Percentiles rank a stretch among this genome's conserved stretches.
Conservation (phyloP, 2,113 vertebrate species). For the Sturnira hondurensis region DNA sequence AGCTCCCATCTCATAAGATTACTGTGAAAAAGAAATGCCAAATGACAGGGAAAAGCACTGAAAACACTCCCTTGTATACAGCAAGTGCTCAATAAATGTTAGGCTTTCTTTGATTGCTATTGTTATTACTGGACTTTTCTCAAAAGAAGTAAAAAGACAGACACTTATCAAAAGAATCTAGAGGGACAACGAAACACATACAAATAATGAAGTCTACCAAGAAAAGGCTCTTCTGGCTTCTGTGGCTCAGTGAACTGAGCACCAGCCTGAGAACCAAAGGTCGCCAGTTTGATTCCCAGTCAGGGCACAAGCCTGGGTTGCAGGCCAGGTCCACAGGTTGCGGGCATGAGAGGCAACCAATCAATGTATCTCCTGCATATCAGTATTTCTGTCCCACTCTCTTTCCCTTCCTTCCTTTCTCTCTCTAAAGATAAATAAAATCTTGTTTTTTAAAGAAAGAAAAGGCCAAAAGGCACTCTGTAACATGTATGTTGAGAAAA, state of each 20-base stretch:
- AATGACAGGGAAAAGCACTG: not conserved
- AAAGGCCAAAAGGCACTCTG: not conserved
- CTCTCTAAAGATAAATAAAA: too few species aligned
- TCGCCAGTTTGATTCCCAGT: too few species aligned
- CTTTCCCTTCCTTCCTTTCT: too few species aligned
- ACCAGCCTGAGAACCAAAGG: too few species aligned
- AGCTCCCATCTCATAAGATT: not conserved
- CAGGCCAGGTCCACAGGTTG: too few species aligned
- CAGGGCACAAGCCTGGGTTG: too few species aligned
- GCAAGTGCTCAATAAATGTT: conserved; percentile 5
- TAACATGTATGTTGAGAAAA: conserved; percentile 12
- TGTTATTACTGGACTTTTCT: not conserved
- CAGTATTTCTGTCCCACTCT: too few species aligned
- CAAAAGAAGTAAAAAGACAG: conserved; percentile 10
- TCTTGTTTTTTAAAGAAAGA: not conserved
- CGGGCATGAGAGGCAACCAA: too few species aligned
- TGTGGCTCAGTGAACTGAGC: too few species aligned
- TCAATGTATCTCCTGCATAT: too few species aligned
- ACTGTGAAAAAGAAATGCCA: not conserved
- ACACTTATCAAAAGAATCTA: not conserved
- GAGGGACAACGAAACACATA: not conserved
- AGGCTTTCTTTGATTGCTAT: not conserved
- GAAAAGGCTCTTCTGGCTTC: not conserved
- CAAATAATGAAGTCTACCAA: not conserved
- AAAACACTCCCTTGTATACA: not conserved